phyloP scores from a whole-genome alignment of 2,888 invertebrate species.

The Antheraea assamensis region DNA sequence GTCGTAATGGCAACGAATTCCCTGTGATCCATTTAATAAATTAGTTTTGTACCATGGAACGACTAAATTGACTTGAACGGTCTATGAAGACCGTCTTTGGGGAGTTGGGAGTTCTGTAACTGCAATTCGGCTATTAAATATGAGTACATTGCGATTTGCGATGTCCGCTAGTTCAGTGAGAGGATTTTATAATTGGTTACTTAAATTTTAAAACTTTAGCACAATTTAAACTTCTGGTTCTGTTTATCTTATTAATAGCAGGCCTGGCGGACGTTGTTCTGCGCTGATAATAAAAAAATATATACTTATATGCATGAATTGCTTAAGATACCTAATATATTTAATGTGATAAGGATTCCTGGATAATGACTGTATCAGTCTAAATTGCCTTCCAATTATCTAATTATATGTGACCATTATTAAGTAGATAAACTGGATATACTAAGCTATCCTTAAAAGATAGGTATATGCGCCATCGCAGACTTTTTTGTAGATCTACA shows the following conservation, averaged over 20 bases:
- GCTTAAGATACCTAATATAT: too few relatives aligned
- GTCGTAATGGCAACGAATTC: conserved; percentile 43
- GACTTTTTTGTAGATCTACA: too few relatives aligned
- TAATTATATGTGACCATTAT: too few relatives aligned
- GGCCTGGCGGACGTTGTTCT: too few relatives aligned
- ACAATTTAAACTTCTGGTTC: not conserved
- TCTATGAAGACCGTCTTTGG: conserved; percentile 36
- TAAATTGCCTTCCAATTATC: too few relatives aligned
- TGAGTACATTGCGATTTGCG: not conserved
- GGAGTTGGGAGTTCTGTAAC: not conserved
- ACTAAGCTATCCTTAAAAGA: too few relatives aligned
- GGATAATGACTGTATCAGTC: too few relatives aligned
- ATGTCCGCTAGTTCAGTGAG: not conserved
- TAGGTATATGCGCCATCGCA: too few relatives aligned
- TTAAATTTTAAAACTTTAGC: not conserved
- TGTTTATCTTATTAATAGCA: not conserved
- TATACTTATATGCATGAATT: too few relatives aligned
- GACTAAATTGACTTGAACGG: conserved; percentile 43
- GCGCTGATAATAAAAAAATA: too few relatives aligned
- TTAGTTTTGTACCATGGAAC: conserved; percentile 46
- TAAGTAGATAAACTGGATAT: too few relatives aligned
- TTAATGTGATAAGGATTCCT: too few relatives aligned
- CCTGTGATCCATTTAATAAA: conserved; percentile 48
- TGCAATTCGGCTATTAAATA: not conserved
- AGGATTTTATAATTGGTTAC: not conserved